A percentile compares a stretch with the other conserved stretches of the same genome.
Evolutionary conservation across 2,797 vertebrate species (phyloP).

Genomic region (Gambusia yucatana): DNA sequence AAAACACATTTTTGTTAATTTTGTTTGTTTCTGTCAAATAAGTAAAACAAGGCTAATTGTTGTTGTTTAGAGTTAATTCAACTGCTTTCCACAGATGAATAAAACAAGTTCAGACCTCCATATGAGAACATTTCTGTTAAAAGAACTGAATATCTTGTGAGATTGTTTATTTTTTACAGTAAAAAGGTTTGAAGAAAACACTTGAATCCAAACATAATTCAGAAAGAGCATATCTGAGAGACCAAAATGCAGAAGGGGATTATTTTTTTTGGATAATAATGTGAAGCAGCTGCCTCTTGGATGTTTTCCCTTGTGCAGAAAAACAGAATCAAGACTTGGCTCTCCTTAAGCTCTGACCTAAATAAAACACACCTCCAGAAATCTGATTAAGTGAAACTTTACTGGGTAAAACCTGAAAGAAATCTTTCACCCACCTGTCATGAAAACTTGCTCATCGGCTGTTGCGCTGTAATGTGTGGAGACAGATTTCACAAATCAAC

Average conservation of each 20-base stretch:
- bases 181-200: neutral
- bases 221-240: neutral
- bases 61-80: neutral
- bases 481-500: neutral
- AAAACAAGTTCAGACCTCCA: neutral
- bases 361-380: conserved; percentile 9
- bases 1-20: neutral
- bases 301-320: neutral
- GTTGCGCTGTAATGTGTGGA: neutral
- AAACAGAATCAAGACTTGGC: conserved; percentile 3
- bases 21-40: neutral
- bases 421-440: neutral
- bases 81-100: neutral
- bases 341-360: conserved; percentile 23
- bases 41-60: neutral
- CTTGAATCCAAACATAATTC: neutral
- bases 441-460: neutral
- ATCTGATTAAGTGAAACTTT: neutral
- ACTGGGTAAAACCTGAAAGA: neutral
- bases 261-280: neutral
- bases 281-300: neutral
- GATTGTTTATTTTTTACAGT: neutral
- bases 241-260: conserved; percentile 1
- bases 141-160: neutral
- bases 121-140: neutral